Evolutionary conservation across 2,113 vertebrate genomes (phyloP).

Genomic region (Hippolais icterina): DNA sequence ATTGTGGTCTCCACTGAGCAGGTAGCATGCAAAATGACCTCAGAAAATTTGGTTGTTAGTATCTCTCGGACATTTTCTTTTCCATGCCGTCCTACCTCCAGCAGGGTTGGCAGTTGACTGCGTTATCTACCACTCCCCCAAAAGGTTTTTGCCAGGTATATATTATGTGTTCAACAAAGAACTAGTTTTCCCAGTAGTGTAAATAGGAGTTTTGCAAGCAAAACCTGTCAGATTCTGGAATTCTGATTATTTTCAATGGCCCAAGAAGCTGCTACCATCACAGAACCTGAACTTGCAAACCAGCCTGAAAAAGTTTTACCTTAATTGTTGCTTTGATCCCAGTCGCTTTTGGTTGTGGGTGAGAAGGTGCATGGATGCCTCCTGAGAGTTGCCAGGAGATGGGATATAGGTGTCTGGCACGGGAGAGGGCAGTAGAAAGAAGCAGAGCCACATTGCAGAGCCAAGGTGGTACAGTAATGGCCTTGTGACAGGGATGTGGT

Average conservation of each 20-base stretch:
- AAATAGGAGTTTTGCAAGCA: background rate
- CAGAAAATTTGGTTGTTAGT: background rate
- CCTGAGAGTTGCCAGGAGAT: background rate
- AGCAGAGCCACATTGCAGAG: background rate
- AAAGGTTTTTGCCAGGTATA: background rate
- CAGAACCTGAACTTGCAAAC: background rate
- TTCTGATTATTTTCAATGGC: background rate
- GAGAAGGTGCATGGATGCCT: background rate
- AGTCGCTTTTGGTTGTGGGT: background rate
- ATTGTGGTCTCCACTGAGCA: background rate
- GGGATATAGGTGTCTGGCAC: background rate
- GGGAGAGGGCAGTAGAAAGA: background rate
- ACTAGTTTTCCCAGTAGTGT: background rate
- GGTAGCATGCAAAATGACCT: background rate
- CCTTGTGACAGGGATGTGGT: background rate
- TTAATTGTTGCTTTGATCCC: background rate
- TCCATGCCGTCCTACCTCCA: background rate
- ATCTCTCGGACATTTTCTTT: background rate
- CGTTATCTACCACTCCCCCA: background rate
- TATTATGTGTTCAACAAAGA: background rate
- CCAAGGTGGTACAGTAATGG: background rate
- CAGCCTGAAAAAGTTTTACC: background rate
- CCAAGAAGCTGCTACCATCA: background rate
- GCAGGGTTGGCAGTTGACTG: accelerated
- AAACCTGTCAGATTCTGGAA: background rate